Conservation (phyloP, 2,113 vertebrate genomes). For the Bufo gargarizans region DNA sequence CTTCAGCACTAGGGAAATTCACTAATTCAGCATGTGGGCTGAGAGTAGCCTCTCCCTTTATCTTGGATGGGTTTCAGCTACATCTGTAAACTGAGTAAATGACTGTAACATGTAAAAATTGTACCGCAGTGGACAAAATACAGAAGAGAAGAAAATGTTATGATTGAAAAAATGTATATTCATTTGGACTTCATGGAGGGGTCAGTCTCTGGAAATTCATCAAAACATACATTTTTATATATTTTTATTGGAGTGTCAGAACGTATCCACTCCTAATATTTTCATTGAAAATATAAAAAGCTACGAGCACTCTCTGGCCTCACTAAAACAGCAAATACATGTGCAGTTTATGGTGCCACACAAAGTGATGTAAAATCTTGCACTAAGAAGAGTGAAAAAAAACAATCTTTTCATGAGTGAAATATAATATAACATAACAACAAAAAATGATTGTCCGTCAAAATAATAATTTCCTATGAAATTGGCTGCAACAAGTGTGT, state of each 20-base stretch:
- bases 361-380: constrained; percentile 1
- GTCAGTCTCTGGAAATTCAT: constrained; percentile 17
- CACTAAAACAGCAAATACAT: constrained; percentile 19
- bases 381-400: neutral
- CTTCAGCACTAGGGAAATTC: constrained; percentile 50
- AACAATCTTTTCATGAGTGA: too few species aligned
- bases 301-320: neutral
- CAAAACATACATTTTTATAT: constrained; percentile 46
- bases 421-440: too few species aligned
- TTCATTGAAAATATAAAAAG: constrained; percentile 44
- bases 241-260: constrained; percentile 51
- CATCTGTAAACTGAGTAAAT: constrained; percentile 53
- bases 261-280: constrained; percentile 44
- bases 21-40: constrained; percentile 51
- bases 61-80: constrained; percentile 54
- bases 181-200: constrained; percentile 9
- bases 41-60: constrained; percentile 53
- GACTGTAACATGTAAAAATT: constrained; percentile 11
- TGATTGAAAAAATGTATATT: constrained; percentile 32
- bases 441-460: too few species aligned
- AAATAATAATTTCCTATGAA: too few species aligned
- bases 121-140: constrained; percentile 9
- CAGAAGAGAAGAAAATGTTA: constrained; percentile 27
- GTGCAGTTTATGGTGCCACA: constrained; percentile 7
- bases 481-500: too few species aligned